Evolutionary conservation across 1,140 invertebrate species (phyloP), one percentile per base, ranked within the genome.

Genomic region (Saxidomus purpurata): DNA sequence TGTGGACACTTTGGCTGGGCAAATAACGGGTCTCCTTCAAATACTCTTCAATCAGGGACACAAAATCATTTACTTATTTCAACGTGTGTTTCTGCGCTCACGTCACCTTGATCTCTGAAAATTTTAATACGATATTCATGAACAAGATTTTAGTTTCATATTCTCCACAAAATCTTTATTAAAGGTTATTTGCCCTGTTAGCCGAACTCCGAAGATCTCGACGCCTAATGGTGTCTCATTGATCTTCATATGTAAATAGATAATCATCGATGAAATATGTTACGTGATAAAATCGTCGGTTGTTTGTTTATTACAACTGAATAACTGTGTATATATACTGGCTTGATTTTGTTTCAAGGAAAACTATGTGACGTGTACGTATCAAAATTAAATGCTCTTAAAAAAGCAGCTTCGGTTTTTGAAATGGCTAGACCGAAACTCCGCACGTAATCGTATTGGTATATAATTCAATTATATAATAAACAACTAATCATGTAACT

Each of bases 21-120:
- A 28, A 63, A 63, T 4, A 63, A 25, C 9, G 59, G 59, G 25
- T 63, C 59, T 63, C 59, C 59, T 89, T 96, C 96, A 90, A 96
- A 96, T 88, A 96, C 96, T 40, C 96, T 96, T 2, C 96, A 96
- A 74, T 96, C 96, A 36, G 96, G 91, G 67, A 96, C 95, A 17
- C 96, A 96, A 92, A 96, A 96, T 96, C 96, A 96, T 91, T 93
- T 94, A 74, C 95, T 95, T 28, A 96, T 96, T 88, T 96, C 95
- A 13, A 96, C 96, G 89, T 96, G 96, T 61, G 95, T 92, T 13
- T 95, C 90, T 3, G 94, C 96, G 89, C 93, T 95, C 19, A 96
- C 91, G 0, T 95, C 61, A 34, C 96, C 96, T 93, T 96, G 96
- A 82, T 96, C 93, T 94, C 95, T 96, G 87, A 96, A 96, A 74